phyloP scores from a whole-genome alignment of 2,888 invertebrate genomes.

The Brachynemurus nebulosus region DNA sequence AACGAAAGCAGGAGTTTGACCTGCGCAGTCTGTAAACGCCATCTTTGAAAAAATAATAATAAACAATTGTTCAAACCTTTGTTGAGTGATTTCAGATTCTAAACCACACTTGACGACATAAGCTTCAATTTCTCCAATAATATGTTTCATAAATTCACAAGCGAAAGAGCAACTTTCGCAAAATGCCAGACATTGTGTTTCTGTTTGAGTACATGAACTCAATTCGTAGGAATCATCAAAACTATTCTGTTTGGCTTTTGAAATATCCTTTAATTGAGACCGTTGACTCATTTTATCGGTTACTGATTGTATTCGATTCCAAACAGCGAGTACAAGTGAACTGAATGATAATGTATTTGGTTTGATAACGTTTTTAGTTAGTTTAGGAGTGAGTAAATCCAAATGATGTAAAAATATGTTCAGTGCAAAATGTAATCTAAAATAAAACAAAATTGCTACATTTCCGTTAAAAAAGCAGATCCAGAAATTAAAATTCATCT shows the following conservation, averaged over 20 bases:
- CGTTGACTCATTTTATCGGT: no score
- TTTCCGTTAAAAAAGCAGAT: no score
- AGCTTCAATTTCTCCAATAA: constrained; percentile 7
- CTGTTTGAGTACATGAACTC: neutral
- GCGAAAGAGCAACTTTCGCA: constrained; percentile 10
- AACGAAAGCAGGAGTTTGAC: no score
- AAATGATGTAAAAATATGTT: no score
- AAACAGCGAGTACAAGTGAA: constrained; percentile 11
- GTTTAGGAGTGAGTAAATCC: no score
- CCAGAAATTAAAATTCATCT: no score
- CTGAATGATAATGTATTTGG: constrained; percentile 16
- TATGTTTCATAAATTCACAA: constrained; percentile 8
- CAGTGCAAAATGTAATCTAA: constrained; percentile 16
- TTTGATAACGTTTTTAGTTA: constrained; percentile 12
- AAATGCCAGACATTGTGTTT: neutral
- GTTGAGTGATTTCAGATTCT: constrained; percentile 6
- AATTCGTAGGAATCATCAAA: no score
- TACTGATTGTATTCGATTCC: no score
- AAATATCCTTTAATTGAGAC: no score
- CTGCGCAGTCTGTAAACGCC: neutral
- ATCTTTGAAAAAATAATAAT: no score
- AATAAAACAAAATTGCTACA: constrained; percentile 4
- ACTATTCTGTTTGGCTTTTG: no score
- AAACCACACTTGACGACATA: constrained; percentile 1
- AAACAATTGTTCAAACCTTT: constrained; percentile 8